Evolutionary conservation across 2,113 vertebrate genomes (phyloP).

Genomic region (Etheostoma spectabile): DNA sequence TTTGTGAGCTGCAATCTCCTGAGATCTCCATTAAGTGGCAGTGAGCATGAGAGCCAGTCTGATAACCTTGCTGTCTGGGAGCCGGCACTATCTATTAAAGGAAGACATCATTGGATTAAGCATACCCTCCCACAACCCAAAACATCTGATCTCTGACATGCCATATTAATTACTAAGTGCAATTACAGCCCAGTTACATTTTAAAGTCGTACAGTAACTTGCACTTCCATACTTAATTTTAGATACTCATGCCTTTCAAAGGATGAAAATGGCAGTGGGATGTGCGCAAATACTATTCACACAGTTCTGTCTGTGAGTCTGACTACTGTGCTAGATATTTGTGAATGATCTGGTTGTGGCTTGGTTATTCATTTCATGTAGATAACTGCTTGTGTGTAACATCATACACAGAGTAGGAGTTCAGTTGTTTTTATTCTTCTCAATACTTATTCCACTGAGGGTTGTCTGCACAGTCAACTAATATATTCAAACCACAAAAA

Average conservation of each 20-base stretch:
- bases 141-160: constrained; percentile 86
- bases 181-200: constrained; percentile 83
- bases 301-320: not conserved
- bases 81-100: constrained; percentile 82
- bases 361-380: not conserved
- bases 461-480: not conserved
- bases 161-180: constrained; percentile 90
- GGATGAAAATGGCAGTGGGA: not conserved
- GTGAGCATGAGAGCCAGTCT: constrained; percentile 76
- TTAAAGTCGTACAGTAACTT: constrained; percentile 51
- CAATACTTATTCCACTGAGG: not conserved
- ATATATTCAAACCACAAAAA: not conserved
- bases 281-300: not conserved
- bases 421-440: not conserved
- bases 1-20: constrained; percentile 69
- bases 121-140: constrained; percentile 82
- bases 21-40: constrained; percentile 78
- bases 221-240: constrained; percentile 2
- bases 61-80: constrained; percentile 89
- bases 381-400: not conserved
- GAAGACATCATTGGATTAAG: constrained; percentile 87
- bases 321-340: not conserved
- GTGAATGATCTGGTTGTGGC: not conserved
- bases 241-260: not conserved
- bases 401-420: not conserved